A percentile compares a stretch with the other conserved stretches of the same genome.
Conservation (phyloP, 53 echinoderm and acorn worm genomes). For the Holothuria scabra region DNA sequence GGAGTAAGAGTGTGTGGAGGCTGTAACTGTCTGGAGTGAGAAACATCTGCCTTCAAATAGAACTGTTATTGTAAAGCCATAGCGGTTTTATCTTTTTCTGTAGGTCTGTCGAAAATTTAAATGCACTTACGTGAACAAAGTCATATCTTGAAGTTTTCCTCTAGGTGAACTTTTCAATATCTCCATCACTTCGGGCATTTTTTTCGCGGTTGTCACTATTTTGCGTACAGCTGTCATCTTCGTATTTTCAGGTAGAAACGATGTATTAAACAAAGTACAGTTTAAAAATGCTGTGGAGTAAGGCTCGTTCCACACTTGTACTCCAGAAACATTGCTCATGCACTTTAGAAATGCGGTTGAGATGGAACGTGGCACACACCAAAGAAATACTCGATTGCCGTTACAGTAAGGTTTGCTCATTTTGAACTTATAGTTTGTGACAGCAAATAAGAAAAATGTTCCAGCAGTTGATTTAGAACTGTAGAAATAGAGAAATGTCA, state of each 20-base stretch:
- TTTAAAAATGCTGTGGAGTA: neutral
- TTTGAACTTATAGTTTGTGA: no score
- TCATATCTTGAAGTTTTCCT: slow-evolving; percentile 13
- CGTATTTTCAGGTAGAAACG: slow-evolving; percentile 12
- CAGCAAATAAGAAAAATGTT: no score
- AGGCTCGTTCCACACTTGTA: slow-evolving; percentile 27
- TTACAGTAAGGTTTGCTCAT: no score
- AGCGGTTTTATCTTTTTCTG: no score
- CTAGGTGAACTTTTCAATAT: neutral
- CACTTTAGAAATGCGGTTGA: slow-evolving; percentile 27
- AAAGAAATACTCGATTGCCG: slow-evolving; percentile 1
- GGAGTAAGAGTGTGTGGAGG: no score
- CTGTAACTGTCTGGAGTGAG: no score
- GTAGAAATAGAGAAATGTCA: no score
- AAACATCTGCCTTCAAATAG: no score
- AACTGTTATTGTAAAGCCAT: no score
- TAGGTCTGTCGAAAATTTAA: no score
- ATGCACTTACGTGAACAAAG: neutral
- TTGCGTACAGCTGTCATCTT: neutral
- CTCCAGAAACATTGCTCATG: slow-evolving; percentile 18
- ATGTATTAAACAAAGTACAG: neutral
- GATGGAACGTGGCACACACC: slow-evolving; percentile 31
- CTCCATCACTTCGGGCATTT: neutral
- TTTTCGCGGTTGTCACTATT: neutral
- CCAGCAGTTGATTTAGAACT: no score